Conservation (phyloP, 2,888 invertebrate species). For the Mimachlamys varia region DNA sequence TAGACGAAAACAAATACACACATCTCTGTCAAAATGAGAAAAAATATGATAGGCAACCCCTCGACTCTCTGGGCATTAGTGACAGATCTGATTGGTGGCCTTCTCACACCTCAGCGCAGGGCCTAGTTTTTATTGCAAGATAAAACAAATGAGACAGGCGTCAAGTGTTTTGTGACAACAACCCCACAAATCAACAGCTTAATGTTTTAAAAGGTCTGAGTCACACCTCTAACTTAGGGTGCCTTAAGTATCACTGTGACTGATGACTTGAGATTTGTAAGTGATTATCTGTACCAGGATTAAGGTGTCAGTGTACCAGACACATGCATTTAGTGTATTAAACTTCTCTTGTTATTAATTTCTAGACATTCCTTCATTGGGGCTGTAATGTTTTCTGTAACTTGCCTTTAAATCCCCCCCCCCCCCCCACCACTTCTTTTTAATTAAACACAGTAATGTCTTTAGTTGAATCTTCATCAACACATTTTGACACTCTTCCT, state of each 20-base stretch:
- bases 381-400: too few species aligned
- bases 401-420: too few species aligned
- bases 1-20: background rate
- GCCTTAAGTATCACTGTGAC: background rate
- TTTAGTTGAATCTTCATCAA: too few species aligned
- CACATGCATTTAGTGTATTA: background rate
- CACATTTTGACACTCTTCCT: too few species aligned
- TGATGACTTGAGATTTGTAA: background rate
- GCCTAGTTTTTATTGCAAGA: background rate
- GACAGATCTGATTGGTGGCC: background rate
- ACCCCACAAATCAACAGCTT: constrained; percentile 16
- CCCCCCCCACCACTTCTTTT: too few species aligned
- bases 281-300: background rate
- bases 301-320: background rate
- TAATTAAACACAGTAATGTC: too few species aligned
- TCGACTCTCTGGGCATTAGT: background rate
- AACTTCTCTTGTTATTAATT: too few species aligned
- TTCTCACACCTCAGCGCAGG: background rate
- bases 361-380: too few species aligned
- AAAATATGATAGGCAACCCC: background rate
- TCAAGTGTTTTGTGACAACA: background rate
- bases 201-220: constrained; percentile 8
- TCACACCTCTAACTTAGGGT: background rate
- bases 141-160: background rate
- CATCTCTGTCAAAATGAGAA: background rate